Base-by-base conservation (phyloP, 2,888 invertebrate species). In the Heteromyza rotundicornis region DNA sequence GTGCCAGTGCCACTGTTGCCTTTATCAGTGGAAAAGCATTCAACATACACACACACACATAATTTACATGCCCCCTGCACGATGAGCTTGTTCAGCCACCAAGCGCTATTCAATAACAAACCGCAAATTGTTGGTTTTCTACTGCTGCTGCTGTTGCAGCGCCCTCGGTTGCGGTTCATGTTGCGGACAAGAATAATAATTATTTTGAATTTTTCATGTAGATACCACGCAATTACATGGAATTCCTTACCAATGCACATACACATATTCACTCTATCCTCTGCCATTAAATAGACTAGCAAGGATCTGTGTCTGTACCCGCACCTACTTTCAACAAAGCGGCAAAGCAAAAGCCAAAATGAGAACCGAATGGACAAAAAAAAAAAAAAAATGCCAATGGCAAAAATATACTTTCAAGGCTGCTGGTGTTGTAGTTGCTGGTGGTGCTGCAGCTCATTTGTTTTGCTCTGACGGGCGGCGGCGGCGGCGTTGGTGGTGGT, bases 151-250 rank as follows among this genome's bases (percentile, higher is more conserved):
- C 7, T 27, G 27, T 27, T 27, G 27, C 27, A 10, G 7, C 27
- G 5, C 27, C 27, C 10, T 27, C 27, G 27, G 10, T 10, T 27
- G 27, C 27, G 27, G 27, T 27, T 27, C 40, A n/a, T 40, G 12
- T n/a, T 40, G 40, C 14, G 40, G 40, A 40, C 40, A 40, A 40
- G 40, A n/a, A 40, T 40, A 40, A 40, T 40, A 40, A 40, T 40
- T 40, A 40, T 40, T 40, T 40, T 7, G 16, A 40, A 40, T 40
- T 14, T 40, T 40, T 40, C 40, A 40, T 40, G 40, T 40, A 40
- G 5, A 8, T 32, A 5, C 12, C 14, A 14, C 16, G 14, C 8
- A 40, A 10, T 27, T 27, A 27, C 10, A 10, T 27, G 27, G 10
- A 27, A 27, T 27, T 27, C 27, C 27, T n/a, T n/a, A n/a, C n/a